Percentiles rank a stretch among this genome's conserved stretches.
Conservation (phyloP, 2,888 invertebrate genomes). For the Stomorhina lunata region DNA sequence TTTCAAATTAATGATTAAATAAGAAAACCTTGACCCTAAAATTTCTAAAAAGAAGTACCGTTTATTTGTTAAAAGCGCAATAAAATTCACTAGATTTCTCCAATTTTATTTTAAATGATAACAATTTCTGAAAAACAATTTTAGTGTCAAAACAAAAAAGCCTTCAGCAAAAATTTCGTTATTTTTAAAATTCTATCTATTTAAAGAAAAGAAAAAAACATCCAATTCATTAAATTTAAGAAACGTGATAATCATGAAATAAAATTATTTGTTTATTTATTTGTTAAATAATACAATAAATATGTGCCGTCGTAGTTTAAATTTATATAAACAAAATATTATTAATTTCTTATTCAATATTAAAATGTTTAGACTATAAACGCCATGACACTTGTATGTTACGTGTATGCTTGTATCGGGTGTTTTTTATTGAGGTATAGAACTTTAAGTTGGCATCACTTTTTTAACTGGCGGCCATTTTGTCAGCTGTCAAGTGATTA, state of each 20-base stretch:
- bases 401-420: too few relatives aligned
- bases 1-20: background rate
- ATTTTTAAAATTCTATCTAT: background rate
- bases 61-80: background rate
- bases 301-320: too few relatives aligned
- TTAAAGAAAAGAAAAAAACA: background rate
- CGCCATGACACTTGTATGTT: too few relatives aligned
- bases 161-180: background rate
- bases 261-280: background rate
- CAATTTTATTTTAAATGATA: background rate
- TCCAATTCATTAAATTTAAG: background rate
- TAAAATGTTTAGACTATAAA: background rate
- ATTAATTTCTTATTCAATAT: too few relatives aligned
- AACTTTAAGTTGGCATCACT: too few relatives aligned
- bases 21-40: slow-evolving; percentile 9
- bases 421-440: too few relatives aligned
- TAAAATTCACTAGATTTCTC: background rate
- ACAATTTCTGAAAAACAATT: slow-evolving; percentile 9
- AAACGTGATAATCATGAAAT: background rate
- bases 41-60: background rate
- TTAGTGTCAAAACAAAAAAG: too few relatives aligned
- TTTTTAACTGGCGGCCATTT: too few relatives aligned
- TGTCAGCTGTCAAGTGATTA: too few relatives aligned
- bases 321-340: background rate
- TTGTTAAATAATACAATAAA: too few relatives aligned